Percentiles rank a stretch among this genome's conserved stretches.
Conservation (phyloP, 64 coral and sea anemone genomes). For the Anthopleura sola region DNA sequence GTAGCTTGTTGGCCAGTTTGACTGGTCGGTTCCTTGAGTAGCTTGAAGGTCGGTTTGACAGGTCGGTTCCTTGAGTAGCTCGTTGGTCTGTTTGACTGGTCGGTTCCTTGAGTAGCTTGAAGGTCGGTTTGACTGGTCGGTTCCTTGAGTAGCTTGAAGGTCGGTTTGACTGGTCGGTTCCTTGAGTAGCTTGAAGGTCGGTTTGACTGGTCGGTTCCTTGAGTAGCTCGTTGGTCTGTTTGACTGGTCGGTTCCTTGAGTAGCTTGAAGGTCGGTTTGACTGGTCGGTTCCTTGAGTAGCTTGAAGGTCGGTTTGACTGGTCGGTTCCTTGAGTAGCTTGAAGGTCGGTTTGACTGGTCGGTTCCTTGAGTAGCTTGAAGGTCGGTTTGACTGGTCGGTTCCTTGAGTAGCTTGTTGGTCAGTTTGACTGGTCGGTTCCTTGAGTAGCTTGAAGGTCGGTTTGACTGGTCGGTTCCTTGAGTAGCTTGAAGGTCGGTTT, state of each 20-base stretch:
- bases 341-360: neutral
- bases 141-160: neutral
- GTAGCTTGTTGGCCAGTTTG: neutral
- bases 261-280: neutral
- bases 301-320: neutral
- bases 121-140: neutral
- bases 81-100: neutral
- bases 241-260: neutral
- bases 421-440: neutral
- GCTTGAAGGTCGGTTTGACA: neutral
- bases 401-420: neutral
- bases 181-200: neutral
- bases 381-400: neutral
- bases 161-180: neutral
- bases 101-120: neutral
- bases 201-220: neutral
- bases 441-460: neutral
- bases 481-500: neutral
- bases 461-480: neutral
- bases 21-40: neutral
- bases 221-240: neutral
- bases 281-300: neutral
- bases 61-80: neutral
- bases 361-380: neutral
- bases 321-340: neutral